Conservation (phyloP, 2,888 invertebrate species). For the Drosophila seclusa region DNA sequence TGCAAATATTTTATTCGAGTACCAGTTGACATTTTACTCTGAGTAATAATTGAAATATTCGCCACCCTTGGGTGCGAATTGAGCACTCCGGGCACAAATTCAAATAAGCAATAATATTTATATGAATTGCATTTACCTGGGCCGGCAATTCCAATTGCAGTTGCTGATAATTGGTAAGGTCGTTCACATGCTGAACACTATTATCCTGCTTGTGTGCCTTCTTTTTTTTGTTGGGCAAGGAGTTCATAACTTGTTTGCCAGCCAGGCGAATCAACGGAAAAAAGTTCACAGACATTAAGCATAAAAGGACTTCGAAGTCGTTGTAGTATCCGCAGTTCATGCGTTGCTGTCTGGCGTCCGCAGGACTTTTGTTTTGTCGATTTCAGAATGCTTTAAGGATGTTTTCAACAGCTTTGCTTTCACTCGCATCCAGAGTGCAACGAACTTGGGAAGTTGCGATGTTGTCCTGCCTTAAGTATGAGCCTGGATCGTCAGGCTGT, state of each 20-base stretch:
- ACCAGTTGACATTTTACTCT: neutral
- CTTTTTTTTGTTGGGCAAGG: constrained; percentile 25
- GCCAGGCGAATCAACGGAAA: constrained; percentile 61
- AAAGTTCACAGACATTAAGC: constrained; percentile 71
- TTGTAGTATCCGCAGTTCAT: constrained; percentile 37
- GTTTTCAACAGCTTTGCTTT: constrained; percentile 26
- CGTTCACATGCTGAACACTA: constrained; percentile 66
- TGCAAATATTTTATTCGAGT: neutral
- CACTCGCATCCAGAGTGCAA: constrained; percentile 54
- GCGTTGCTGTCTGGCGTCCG: constrained; percentile 59
- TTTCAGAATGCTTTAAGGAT: constrained; percentile 54
- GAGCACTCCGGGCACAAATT: neutral
- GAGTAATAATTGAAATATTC: neutral
- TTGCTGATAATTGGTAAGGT: constrained; percentile 64
- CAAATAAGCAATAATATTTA: constrained; percentile 28
- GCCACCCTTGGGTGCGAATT: constrained; percentile 13
- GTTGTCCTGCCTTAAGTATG: constrained; percentile 45
- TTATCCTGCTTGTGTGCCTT: constrained; percentile 62
- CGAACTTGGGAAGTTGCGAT: constrained; percentile 50
- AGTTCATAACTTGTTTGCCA: constrained; percentile 66
- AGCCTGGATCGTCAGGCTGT: constrained; percentile 46
- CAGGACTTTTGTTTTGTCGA: constrained; percentile 60
- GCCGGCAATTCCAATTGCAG: constrained; percentile 42
- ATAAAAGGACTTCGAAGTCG: constrained; percentile 50
- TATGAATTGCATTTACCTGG: constrained; percentile 39